These are phyloP conservation scores for Uropetala carovei DNA, from an alignment of 2,888 invertebrate genomes.

Conservation along the genomic window DNA sequence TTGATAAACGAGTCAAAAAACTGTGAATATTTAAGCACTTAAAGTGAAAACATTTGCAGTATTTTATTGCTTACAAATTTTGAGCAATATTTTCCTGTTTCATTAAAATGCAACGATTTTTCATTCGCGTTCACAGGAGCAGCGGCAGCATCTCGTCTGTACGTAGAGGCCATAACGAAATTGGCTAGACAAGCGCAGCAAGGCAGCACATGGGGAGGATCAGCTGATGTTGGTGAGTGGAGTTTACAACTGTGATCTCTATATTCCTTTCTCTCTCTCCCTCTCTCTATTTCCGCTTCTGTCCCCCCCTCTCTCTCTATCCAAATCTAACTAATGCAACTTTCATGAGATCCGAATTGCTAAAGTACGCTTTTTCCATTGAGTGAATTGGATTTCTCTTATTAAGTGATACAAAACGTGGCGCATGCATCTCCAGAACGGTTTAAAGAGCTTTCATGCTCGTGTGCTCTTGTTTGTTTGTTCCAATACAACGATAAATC, in stretches of 20 bases:
- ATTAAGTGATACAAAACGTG: constrained; percentile 43
- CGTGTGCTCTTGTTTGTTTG: constrained; percentile 21
- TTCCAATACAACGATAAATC: neutral
- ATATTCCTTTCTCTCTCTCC: neutral
- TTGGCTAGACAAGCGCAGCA: constrained; percentile 93
- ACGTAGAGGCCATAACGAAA: constrained; percentile 92
- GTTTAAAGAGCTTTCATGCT: constrained; percentile 24
- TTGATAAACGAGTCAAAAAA: no score
- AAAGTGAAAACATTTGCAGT: no score
- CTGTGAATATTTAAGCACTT: no score
- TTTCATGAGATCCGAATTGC: constrained; percentile 40
- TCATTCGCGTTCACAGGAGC: constrained; percentile 81
- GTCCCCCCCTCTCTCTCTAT: neutral
- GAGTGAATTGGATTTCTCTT: constrained; percentile 51
- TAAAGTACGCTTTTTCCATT: neutral
- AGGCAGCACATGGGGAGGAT: constrained; percentile 89
- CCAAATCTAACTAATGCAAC: neutral
- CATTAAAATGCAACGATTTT: no score
- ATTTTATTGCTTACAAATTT: no score
- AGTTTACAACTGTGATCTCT: neutral
- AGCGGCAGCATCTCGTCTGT: constrained; percentile 90
- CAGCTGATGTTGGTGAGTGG: constrained; percentile 91
- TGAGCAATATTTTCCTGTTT: no score
- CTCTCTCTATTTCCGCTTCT: neutral
- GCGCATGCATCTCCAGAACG: constrained; percentile 19